These are phyloP conservation scores for Chelon labrosus DNA, from an alignment of 2,797 vertebrate genomes.

Conservation along the genomic window DNA sequence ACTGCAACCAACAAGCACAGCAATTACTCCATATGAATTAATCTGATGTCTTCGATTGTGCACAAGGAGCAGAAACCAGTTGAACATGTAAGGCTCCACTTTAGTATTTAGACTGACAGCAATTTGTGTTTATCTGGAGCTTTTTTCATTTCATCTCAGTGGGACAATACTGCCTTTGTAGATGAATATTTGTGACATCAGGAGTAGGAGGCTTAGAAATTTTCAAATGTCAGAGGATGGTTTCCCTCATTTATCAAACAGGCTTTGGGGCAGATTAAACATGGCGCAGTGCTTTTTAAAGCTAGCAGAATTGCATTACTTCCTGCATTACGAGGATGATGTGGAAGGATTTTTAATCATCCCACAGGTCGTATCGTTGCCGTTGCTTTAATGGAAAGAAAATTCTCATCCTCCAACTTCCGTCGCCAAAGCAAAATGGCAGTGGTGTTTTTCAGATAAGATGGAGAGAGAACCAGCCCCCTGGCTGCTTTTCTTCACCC, in stretches of 20 bases:
- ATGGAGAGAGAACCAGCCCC: background rate
- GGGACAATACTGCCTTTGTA: conserved; percentile 51
- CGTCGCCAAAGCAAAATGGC: conserved; percentile 3
- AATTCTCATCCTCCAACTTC: background rate
- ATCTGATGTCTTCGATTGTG: background rate
- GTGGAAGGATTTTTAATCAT: background rate
- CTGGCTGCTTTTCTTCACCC: background rate
- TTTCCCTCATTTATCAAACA: conserved; percentile 11
- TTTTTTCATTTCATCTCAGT: background rate
- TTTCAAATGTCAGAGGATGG: conserved; percentile 14
- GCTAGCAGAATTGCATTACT: too few relatives aligned
- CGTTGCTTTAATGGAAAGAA: background rate
- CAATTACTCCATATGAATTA: too few relatives aligned
- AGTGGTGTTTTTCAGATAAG: conserved; percentile 23
- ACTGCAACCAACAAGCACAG: background rate
- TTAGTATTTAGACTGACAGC: too few relatives aligned
- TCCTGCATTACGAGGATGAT: background rate
- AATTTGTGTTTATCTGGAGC: background rate
- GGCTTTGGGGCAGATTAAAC: conserved; percentile 1
- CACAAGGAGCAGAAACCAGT: conserved; percentile 5
- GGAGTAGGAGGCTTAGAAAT: conserved; percentile 13
- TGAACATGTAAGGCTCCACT: background rate
- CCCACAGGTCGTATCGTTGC: background rate
- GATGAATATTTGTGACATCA: conserved; percentile 43
- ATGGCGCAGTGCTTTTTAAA: background rate